Evolutionary conservation across 2,113 vertebrate genomes (phyloP).

Genomic region (Todiramphus saurophagus): DNA sequence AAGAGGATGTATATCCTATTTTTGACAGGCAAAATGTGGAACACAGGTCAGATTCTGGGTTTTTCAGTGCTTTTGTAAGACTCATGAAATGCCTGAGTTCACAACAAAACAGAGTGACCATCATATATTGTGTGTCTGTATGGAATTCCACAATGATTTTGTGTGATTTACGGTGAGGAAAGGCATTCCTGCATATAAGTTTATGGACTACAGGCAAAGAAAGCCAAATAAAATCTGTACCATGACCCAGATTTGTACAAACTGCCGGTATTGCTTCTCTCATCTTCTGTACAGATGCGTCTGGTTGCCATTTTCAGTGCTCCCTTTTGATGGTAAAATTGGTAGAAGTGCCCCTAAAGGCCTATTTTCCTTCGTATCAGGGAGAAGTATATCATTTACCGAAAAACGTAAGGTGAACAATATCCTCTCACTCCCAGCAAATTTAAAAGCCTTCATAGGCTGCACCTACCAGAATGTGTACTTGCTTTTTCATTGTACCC

Average conservation of each 20-base stretch:
- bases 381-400: neutral
- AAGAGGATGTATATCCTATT: neutral
- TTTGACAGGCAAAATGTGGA: neutral
- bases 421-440: neutral
- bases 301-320: neutral
- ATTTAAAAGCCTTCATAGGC: neutral
- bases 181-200: neutral
- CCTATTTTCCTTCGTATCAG: neutral
- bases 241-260: neutral
- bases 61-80: neutral
- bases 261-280: neutral
- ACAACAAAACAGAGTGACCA: neutral
- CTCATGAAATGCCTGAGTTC: neutral
- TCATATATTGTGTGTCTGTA: neutral
- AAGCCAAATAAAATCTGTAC: neutral
- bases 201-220: neutral
- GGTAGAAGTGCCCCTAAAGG: neutral
- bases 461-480: neutral
- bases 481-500: neutral
- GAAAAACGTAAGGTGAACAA: neutral
- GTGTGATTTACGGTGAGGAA: neutral
- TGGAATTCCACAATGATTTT: neutral
- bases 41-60: neutral
- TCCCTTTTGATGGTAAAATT: neutral
- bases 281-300: accelerated